Base-by-base conservation (phyloP, 2,888 invertebrate species). In the Sphaeridia pumilis region DNA sequence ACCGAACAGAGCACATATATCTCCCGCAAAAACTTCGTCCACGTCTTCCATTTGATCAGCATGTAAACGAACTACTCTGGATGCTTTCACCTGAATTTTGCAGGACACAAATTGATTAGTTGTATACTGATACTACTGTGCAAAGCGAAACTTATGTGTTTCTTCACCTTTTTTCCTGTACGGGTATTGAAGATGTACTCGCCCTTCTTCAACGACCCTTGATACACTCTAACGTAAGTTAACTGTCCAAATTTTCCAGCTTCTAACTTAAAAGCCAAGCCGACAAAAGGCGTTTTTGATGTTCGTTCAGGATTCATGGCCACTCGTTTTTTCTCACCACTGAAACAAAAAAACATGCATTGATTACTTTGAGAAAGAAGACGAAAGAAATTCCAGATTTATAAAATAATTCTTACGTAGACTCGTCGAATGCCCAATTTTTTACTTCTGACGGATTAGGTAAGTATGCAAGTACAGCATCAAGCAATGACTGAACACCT, bases 41-140 rank as follows among this genome's bases (percentile, higher is more conserved):
- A 97, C 87, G 68, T 95, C 94, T 74, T 97, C 94, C 93, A 98
- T 90, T 69, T 87, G 84, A 71, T 85, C 87, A 0, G 98, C 87
- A 70, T 99, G 95, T 75, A 99, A 80, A 42, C 95, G 80, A 1
- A 94, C 93, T 49, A 99, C 73, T 24, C 95, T 79, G 0, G 90
- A 77, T 14, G 92, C 78, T 69, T 87, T 81, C 0, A 83, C 77
- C 81, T 50, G 31, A 27, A 47, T 47, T n/a, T n/a, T n/a, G n/a
- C n/a, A n/a, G n/a, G n/a, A n/a, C n/a, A n/a, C n/a, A n/a, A n/a
- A n/a, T n/a, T n/a, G n/a, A n/a, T n/a, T n/a, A n/a, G n/a, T n/a
- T n/a, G n/a, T n/a, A n/a, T n/a, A n/a, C n/a, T n/a, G n/a, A n/a
- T n/a, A n/a, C n/a, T n/a, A n/a, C 7, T 10, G 14, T 31, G 7